Evolutionary conservation across 2,888 invertebrate species (phyloP), one percentile per base, ranked within the genome.

Genomic region (Toxonevra muliebris): DNA sequence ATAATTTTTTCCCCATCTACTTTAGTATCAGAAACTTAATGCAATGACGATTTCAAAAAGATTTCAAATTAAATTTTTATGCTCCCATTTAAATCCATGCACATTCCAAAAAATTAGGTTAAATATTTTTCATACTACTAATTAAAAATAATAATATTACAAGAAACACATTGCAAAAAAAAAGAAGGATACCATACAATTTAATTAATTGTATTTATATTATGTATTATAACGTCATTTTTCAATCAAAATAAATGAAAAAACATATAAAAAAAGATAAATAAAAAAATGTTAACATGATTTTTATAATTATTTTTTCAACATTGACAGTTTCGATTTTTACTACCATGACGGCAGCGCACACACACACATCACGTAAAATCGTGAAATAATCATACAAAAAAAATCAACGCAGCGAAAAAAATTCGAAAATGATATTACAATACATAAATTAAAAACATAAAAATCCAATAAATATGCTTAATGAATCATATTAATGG

Each of bases 401-500:
- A 7, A 2, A 30, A 30, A 30, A 30, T 30, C 30, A 7, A 30
- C 30, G 30, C 30, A 7, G 30, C 30, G 7, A 30, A 30, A 48
- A n/a, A 48, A 48, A 48, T 48, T 2, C 50, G 13, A n/a, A 48
- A 48, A 48, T 48, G n/a, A 48, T 48, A 15, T 48, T n/a, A 13
- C 13, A 48, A 15, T n/a, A 8, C 15, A 48, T n/a, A 53, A n/a
- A 12, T 53, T n/a, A 53, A n/a, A 12, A 9, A 53, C 53, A 53
- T 53, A 53, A 53, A 53, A 53, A 53, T 19, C 11, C 53, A 53
- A 53, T 53, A 53, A 53, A 53, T 17, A 19, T 53, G 17, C 17
- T 53, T 15, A 53, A 53, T 53, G 53, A 53, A 53, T 53, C 53
- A 53, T 53, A 53, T 17, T 53, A 53, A 53, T 53, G 53, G 53